A percentile compares a stretch with the other conserved stretches of the same genome.
Evolutionary conservation across 2,797 vertebrate genomes (phyloP).

Genomic region (Tympanoctomys barrerae): DNA sequence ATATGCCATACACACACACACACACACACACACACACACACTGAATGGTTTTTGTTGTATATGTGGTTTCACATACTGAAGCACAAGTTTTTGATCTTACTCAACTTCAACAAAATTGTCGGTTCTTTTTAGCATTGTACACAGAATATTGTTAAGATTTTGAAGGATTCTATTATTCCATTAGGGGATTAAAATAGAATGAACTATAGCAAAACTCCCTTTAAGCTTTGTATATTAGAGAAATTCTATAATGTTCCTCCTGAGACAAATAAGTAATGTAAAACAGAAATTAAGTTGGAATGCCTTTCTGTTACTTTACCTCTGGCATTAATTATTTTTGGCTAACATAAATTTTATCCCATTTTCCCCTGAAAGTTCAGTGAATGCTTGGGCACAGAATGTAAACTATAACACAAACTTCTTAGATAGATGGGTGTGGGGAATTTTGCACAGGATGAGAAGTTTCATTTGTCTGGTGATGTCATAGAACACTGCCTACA

Average conservation of each 20-base stretch:
- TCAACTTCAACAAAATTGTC: conserved; percentile 62
- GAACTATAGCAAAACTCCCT: conserved; percentile 74
- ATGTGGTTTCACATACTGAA: neutral
- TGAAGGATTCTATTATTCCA: conserved; percentile 63
- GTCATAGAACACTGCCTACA: neutral
- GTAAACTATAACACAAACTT: conserved; percentile 56
- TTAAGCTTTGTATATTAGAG: conserved; percentile 53
- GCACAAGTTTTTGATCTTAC: conserved; percentile 57
- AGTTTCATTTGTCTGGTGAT: conserved; percentile 8
- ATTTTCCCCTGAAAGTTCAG: conserved; percentile 67
- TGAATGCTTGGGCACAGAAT: conserved; percentile 51
- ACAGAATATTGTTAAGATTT: conserved; percentile 5
- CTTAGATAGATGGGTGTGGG: neutral
- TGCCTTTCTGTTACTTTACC: conserved; percentile 50
- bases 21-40: too few species aligned
- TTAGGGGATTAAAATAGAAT: conserved; percentile 72
- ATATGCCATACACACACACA: neutral
- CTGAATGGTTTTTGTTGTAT: neutral
- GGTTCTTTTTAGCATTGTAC: conserved; percentile 56
- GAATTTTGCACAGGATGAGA: neutral
- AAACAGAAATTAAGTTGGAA: conserved; percentile 65
- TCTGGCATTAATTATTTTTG: conserved; percentile 33
- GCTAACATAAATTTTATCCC: conserved; percentile 66
- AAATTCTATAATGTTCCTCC: neutral
- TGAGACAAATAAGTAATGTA: conserved; percentile 38